Percentiles rank a stretch among this genome's conserved stretches.
Evolutionary conservation across 2,113 vertebrate genomes (phyloP).

Genomic region (Ascaphus truei): DNA sequence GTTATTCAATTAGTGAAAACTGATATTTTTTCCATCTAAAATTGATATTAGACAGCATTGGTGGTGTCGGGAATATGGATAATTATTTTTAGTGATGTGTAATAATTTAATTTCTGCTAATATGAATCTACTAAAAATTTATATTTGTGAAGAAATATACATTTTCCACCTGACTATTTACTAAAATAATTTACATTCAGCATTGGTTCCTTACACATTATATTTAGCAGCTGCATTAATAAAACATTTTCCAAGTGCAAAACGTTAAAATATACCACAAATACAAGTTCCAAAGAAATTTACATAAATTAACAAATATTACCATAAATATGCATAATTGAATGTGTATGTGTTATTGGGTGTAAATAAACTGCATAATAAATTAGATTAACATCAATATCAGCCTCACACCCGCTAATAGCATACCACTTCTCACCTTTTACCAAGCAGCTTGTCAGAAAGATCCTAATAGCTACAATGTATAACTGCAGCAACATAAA

Average conservation of each 20-base stretch:
- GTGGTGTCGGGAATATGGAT: neutral
- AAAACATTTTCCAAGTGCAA: constrained; percentile 8
- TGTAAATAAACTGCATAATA: too few species aligned
- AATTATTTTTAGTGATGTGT: neutral
- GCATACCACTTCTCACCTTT: too few species aligned
- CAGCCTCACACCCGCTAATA: too few species aligned
- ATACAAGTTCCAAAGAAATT: neutral
- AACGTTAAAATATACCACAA: constrained; percentile 22
- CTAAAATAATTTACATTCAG: neutral
- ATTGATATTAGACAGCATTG: neutral
- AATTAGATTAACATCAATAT: too few species aligned
- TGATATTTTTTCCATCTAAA: too few species aligned
- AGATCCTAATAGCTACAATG: too few species aligned
- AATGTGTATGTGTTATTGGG: too few species aligned
- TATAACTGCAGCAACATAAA: too few species aligned
- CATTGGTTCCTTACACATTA: neutral
- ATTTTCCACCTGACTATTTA: neutral
- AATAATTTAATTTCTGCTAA: neutral
- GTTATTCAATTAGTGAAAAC: too few species aligned
- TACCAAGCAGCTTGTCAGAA: too few species aligned
- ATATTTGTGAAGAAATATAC: neutral
- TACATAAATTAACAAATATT: constrained; percentile 29
- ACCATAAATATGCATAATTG: too few species aligned
- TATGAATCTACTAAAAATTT: neutral
- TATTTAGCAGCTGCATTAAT: constrained; percentile 13